Evolutionary conservation across 2,797 vertebrate species (phyloP).

Genomic region (Pseudochaenichthys georgianus): DNA sequence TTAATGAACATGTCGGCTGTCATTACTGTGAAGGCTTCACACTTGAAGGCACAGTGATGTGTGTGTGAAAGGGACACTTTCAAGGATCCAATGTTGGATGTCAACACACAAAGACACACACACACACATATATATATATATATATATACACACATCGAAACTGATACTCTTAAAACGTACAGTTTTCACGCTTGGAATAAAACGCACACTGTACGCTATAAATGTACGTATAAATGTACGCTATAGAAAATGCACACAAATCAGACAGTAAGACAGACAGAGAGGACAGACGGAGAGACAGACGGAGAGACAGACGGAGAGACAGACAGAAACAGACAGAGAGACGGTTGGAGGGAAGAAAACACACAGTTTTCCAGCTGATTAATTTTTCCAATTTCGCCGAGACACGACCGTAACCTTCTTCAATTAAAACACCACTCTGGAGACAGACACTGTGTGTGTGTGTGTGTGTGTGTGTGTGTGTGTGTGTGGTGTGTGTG

Average conservation of each 20-base stretch:
- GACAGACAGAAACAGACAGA: constrained; percentile 21
- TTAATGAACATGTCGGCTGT: constrained; percentile 46
- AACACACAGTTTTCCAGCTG: constrained; percentile 97
- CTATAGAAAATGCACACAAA: constrained; percentile 12
- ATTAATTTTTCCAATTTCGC: constrained; percentile 99
- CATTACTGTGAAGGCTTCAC: background rate
- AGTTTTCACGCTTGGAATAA: background rate
- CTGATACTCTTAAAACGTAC: background rate
- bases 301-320: constrained; percentile 35
- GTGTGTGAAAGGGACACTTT: too few relatives aligned
- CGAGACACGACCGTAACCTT: constrained; percentile 94
- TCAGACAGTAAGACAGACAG: background rate
- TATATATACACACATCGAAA: background rate
- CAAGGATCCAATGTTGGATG: too few relatives aligned
- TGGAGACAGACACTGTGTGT: constrained; percentile 69
- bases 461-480: constrained; percentile 36
- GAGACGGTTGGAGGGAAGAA: constrained; percentile 74
- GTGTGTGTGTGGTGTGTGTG: constrained; percentile 15
- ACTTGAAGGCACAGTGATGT: too few relatives aligned
- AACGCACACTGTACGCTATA: background rate
- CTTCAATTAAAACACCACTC: constrained; percentile 93
- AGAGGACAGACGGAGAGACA: background rate
- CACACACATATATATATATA: background rate
- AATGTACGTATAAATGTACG: background rate
- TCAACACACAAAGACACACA: too few relatives aligned